Evolutionary conservation across 2,888 invertebrate species (phyloP), one percentile per base, ranked within the genome.

Genomic region (Agriotes lineatus): DNA sequence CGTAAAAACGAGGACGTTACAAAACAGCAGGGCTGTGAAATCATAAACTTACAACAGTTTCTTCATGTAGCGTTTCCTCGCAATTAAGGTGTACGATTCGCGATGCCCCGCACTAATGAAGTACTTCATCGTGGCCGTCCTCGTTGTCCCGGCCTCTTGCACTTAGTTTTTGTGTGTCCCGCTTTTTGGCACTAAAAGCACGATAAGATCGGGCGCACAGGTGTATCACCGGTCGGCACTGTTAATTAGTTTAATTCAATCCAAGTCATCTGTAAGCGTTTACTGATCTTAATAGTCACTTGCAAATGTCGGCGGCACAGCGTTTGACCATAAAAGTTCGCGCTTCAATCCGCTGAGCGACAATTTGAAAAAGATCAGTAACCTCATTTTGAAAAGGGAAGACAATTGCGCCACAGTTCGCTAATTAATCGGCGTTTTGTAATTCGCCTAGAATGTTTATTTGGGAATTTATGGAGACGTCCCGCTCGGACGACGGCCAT

Each of bases 11-110:
- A 54, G 67, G 67, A 67, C 39, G 19, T 67, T 67, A 57, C 67
- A 48, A 69, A 58, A n/a, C 45, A 57, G 60, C 45, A 56, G 56
- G 52, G 62, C 52, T 60, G 48, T 59, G 54, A 58, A 67, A 70
- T 60, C 33, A 54, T 22, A 81, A 86, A 89, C 89, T 86, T 88
- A 90, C 90, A 87, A 85, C 83, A 89, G 82, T 82, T 89, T 90
- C 87, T 89, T 89, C 88, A 89, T 88, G 85, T 89, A 84, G 85
- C 89, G 86, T 82, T 89, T 86, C 83, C 89, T 87, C 64, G 89
- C 88, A 65, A 89, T 87, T 74, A 89, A 83, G 16, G 89, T 88
- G 81, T 89, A 89, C 52, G 89, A 86, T 85, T 89, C 89, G 81
- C 88, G 88, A 82, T 88, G 84, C 68, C 85, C 84, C 16, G 83